Conservation (phyloP, 30 jellyfish, hydroid and myxozoan genomes). For the Haliclystus octoradiatus region DNA sequence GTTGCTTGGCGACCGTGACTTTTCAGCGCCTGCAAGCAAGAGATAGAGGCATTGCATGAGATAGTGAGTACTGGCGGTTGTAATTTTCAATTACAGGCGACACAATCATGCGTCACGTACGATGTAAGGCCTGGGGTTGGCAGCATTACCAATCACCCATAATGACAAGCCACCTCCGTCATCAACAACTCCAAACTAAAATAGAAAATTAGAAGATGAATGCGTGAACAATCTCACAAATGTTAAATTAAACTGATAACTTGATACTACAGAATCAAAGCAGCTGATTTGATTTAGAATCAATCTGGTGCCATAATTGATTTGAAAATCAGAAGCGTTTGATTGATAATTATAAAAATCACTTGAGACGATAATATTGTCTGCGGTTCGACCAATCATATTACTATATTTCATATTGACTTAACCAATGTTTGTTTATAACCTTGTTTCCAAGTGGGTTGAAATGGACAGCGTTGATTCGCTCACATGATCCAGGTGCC, state of each 20-base stretch:
- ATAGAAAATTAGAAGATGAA: too few species aligned
- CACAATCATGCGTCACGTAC: constrained; percentile 28
- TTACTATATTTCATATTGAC: too few species aligned
- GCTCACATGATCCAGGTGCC: constrained; percentile 58
- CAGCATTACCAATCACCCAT: constrained; percentile 52
- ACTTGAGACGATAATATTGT: too few species aligned
- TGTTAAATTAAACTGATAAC: too few species aligned
- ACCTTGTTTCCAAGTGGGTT: constrained; percentile 86
- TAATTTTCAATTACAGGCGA: not conserved
- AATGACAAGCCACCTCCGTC: constrained; percentile 77
- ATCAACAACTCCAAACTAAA: constrained; percentile 80
- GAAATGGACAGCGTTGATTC: constrained; percentile 65
- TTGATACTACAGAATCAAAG: too few species aligned
- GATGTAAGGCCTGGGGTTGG: constrained; percentile 48
- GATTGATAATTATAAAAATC: too few species aligned
- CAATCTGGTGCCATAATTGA: too few species aligned
- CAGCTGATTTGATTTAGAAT: too few species aligned
- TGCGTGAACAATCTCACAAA: too few species aligned
- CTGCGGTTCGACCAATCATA: too few species aligned
- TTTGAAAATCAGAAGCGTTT: too few species aligned
- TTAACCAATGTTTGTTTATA: too few species aligned
- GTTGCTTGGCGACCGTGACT: constrained; percentile 53
- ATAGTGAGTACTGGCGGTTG: constrained; percentile 2
- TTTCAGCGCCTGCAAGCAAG: constrained; percentile 29
- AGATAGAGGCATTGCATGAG: not conserved